Evolutionary conservation across 1,140 invertebrate species (phyloP).

Genomic region (Oreohelix idahoensis): DNA sequence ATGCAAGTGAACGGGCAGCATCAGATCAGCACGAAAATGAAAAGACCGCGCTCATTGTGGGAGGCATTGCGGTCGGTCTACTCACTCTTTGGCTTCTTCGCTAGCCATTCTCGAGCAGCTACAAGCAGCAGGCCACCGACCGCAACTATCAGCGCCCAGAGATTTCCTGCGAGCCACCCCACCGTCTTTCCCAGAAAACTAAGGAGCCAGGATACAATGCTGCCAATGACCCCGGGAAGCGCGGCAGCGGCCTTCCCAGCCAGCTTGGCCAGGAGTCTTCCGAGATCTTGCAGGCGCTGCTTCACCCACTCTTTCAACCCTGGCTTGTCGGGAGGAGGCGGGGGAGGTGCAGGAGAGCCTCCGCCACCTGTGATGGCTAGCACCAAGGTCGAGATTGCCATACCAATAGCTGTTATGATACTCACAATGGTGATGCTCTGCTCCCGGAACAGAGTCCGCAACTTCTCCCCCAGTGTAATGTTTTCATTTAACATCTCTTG

Average conservation of each 20-base stretch:
- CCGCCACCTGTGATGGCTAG: background rate
- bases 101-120: background rate
- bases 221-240: background rate
- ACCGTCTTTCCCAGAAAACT: background rate
- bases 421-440: background rate
- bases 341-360: background rate
- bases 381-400: background rate
- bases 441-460: background rate
- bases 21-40: background rate
- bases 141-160: background rate
- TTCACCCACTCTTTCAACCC: background rate
- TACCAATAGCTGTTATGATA: background rate
- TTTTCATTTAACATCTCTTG: no score
- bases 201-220: background rate
- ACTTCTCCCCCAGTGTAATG: background rate
- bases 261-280: background rate
- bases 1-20: background rate
- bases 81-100: background rate
- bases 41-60: background rate
- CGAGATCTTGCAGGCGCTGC: background rate
- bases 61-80: background rate
- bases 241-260: background rate
- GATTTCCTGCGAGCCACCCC: background rate
- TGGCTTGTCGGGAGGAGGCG: background rate
- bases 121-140: background rate